Evolutionary conservation across 2,797 vertebrate genomes (phyloP), one percentile per base, ranked within the genome.

Genomic region (Parotocinclus haroldoi): DNA sequence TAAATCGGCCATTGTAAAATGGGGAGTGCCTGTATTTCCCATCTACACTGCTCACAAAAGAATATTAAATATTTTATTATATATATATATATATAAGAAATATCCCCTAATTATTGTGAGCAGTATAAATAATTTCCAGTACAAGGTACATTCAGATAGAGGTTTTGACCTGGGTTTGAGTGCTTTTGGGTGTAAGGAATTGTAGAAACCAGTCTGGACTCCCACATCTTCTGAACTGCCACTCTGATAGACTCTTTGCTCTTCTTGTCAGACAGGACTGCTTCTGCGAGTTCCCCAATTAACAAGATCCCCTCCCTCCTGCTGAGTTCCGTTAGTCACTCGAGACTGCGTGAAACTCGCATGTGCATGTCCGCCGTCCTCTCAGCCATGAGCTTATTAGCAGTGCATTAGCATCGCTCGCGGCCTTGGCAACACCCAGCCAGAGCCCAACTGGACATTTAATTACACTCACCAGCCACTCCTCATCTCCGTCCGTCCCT

Each of bases 391-490:
- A 54, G 67, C 81, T 91, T 90, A 91, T 87, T 88, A 90, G 84
- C 79, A 80, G 79, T 64, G 79, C 82, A 90, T 92, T 91, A 91
- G 87, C 89, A 90, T 92, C 78, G 88, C 87, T 86, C 18, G 82
- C 80, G 84, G 89, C 87, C 65, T 76, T 83, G 83, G 86, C 83
- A 87, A 82, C 82, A 82, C 81, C 84, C 76, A 64, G 70, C 80
- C 75, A 85, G 83, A 74, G 80, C 82, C 81, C 79, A 83, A 82
- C 82, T 75, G 87, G 85, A 89, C 87, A 88, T 86, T 91, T 90
- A 88, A 91, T 91, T 91, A 90, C 84, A 49, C 69, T 72, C 66
- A 68, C 58, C 60, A 81, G 64, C 54, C 58, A 83, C 80, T 84
- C 75, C 78, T 84, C 80, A 80, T 75, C 80, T 68, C 46, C 45